Conservation (phyloP, 1,140 invertebrate species). For the Teleogryllus occipitalis region DNA sequence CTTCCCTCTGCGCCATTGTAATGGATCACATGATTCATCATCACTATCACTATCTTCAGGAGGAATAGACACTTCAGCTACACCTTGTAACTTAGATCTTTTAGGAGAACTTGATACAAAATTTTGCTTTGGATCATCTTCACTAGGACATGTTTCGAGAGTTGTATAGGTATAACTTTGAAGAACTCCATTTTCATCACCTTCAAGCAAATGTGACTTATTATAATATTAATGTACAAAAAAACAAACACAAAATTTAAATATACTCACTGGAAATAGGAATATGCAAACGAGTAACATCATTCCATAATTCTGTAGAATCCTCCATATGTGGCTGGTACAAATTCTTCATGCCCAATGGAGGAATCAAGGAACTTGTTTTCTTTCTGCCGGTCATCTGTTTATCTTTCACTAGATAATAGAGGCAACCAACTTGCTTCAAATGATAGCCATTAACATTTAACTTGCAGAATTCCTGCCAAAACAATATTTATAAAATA, state of each 20-base stretch:
- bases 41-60: constrained; percentile 13
- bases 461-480: constrained; percentile 52
- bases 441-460: constrained; percentile 52
- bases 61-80: not conserved
- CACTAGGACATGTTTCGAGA: not conserved
- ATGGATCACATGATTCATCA: not conserved
- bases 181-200: constrained; percentile 11
- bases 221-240: not conserved
- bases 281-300: constrained; percentile 20
- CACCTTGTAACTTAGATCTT: not conserved
- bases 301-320: constrained; percentile 14
- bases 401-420: constrained; percentile 49
- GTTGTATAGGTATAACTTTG: too few species aligned
- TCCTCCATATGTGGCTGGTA: constrained; percentile 10
- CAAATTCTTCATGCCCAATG: constrained; percentile 8
- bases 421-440: constrained; percentile 47
- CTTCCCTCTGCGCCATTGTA: not conserved
- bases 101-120: not conserved
- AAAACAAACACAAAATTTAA: not conserved
- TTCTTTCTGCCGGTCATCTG: constrained; percentile 7
- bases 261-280: constrained; percentile 10
- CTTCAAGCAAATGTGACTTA: not conserved
- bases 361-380: not conserved
- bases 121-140: not conserved
- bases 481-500: not conserved